phyloP scores from a whole-genome alignment of 1,140 invertebrate genomes.

The Drosophila murphyi region DNA sequence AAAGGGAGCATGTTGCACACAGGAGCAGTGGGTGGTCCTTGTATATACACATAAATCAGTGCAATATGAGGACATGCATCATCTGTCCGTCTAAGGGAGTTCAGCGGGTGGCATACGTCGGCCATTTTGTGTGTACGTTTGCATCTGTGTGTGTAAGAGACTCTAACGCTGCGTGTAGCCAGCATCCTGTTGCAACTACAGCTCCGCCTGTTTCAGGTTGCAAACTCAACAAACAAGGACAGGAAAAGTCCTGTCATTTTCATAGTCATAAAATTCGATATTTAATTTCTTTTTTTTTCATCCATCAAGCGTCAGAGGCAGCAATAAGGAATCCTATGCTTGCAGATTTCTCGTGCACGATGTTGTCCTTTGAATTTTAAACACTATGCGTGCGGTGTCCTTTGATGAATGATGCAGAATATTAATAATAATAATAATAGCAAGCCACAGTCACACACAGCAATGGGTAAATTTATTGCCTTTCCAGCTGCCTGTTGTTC shows the following conservation, averaged over 20 bases:
- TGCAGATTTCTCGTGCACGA: neutral
- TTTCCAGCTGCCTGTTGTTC: slow-evolving; percentile 30
- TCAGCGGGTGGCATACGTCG: slow-evolving; percentile 27
- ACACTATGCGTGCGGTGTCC: too few relatives aligned
- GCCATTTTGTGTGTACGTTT: slow-evolving; percentile 40
- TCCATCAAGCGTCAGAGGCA: slow-evolving; percentile 24
- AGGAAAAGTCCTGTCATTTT: slow-evolving; percentile 26
- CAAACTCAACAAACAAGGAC: slow-evolving; percentile 15
- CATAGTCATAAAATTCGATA: slow-evolving; percentile 53
- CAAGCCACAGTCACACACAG: slow-evolving; percentile 36
- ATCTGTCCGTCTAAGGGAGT: slow-evolving; percentile 30
- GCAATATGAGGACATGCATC: slow-evolving; percentile 47
- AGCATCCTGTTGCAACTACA: slow-evolving; percentile 6
- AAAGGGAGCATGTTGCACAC: neutral
- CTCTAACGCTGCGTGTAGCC: slow-evolving; percentile 21
- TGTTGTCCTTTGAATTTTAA: slow-evolving; percentile 55
- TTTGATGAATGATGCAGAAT: neutral
- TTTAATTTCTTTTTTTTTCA: slow-evolving; percentile 37
- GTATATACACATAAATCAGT: slow-evolving; percentile 43
- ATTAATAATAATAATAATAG: slow-evolving; percentile 11
- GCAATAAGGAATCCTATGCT: neutral
- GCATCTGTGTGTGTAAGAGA: neutral
- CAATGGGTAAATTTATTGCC: slow-evolving; percentile 66
- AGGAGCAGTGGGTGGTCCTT: slow-evolving; percentile 14
- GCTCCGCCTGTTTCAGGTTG: slow-evolving; percentile 41